Evolutionary conservation across 2,113 vertebrate species (phyloP).

Genomic region (Platysternon megacephalum): DNA sequence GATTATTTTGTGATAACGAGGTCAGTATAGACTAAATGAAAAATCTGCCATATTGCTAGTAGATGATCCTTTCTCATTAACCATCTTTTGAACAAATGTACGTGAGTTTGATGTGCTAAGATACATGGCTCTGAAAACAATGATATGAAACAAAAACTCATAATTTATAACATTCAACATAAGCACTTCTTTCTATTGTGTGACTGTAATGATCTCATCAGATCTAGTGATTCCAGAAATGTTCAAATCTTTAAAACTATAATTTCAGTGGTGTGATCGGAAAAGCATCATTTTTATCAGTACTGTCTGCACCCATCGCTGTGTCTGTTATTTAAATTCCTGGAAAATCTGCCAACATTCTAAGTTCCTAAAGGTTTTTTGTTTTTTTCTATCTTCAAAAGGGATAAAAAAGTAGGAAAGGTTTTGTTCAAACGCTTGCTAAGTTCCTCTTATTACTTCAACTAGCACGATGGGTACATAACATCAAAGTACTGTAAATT

Average conservation of each 20-base stretch:
- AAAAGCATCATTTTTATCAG: constrained; percentile 17
- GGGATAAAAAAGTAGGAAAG: constrained; percentile 98
- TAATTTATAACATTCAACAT: background rate
- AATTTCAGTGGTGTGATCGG: constrained; percentile 11
- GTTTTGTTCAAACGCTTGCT: constrained; percentile 87
- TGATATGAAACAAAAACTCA: constrained; percentile 13
- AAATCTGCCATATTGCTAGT: fast-evolving
- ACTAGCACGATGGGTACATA: constrained; percentile 93
- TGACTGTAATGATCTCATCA: background rate
- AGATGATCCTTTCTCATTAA: background rate
- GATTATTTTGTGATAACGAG: background rate
- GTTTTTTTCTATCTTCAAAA: constrained; percentile 74
- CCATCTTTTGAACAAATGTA: background rate
- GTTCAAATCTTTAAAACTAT: constrained; percentile 17
- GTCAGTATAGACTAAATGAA: background rate
- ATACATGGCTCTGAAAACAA: background rate
- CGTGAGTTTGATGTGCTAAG: background rate
- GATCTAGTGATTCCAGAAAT: background rate
- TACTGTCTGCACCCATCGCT: constrained; percentile 23
- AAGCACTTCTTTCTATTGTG: background rate
- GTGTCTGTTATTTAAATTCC: constrained; percentile 45
- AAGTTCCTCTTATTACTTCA: constrained; percentile 91
- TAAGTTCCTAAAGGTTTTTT: constrained; percentile 58
- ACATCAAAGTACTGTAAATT: constrained; percentile 98
- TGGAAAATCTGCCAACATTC: constrained; percentile 64